A percentile compares a stretch with the other conserved stretches of the same genome.
Evolutionary conservation across 2,113 vertebrate genomes (phyloP).

Genomic region (Leptosomus discolor): DNA sequence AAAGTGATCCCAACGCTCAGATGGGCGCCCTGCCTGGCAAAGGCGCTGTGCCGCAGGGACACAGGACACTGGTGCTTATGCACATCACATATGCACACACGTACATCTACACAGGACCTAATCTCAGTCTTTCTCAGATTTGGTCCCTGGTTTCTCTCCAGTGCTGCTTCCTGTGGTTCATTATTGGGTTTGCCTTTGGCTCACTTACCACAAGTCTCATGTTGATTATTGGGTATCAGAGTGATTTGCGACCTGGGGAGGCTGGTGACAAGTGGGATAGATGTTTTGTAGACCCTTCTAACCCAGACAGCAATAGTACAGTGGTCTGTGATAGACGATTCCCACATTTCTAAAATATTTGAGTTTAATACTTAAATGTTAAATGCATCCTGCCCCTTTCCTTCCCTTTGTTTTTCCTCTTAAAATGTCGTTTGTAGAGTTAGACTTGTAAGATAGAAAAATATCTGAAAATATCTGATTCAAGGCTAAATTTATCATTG

Average conservation of each 20-base stretch:
- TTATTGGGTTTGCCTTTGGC: neutral
- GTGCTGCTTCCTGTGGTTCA: neutral
- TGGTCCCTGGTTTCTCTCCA: neutral
- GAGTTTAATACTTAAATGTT: neutral
- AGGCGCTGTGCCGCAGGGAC: neutral
- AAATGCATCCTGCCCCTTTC: neutral
- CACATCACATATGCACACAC: neutral
- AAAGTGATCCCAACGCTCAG: neutral
- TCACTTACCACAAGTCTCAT: neutral
- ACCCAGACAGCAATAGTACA: neutral
- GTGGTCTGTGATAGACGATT: neutral
- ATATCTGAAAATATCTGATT: neutral
- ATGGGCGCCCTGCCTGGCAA: neutral
- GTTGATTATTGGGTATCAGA: neutral
- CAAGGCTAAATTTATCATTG: neutral
- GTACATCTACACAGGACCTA: neutral
- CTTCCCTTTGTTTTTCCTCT: neutral
- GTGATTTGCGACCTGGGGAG: neutral
- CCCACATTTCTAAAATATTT: neutral
- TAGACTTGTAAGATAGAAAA: neutral
- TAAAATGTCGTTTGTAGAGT: neutral
- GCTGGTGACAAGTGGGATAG: neutral
- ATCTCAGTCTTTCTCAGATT: neutral
- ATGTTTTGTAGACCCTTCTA: neutral
- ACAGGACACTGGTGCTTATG: no score